phyloP scores from a whole-genome alignment of 2,888 invertebrate species.

The Pseudoips prasinana region DNA sequence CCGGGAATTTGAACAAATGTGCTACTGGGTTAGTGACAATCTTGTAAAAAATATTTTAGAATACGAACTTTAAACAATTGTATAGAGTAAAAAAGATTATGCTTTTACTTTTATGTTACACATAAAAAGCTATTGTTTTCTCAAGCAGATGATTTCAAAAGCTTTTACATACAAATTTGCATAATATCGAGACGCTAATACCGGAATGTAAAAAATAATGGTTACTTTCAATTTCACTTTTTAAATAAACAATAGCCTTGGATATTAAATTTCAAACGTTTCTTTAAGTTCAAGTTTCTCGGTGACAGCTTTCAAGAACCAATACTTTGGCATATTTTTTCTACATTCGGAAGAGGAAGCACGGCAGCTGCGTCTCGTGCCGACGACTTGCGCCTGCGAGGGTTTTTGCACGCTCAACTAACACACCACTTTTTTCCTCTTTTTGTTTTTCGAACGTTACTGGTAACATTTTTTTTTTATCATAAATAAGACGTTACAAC shows the following conservation, averaged over 20 bases:
- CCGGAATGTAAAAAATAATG: background rate
- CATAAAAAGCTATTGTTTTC: constrained; percentile 15
- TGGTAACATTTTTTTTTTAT: constrained; percentile 31
- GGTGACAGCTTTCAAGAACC: constrained; percentile 66
- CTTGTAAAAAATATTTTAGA: constrained; percentile 17
- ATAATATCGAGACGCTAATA: background rate
- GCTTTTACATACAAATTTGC: constrained; percentile 7
- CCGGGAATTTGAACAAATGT: constrained; percentile 50
- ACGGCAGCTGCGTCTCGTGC: constrained; percentile 76
- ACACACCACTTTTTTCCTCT: constrained; percentile 49
- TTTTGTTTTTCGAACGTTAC: constrained; percentile 54
- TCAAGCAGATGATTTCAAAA: constrained; percentile 8
- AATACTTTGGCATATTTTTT: constrained; percentile 49
- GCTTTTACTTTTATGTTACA: constrained; percentile 23
- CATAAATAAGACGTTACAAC: constrained; percentile 29
- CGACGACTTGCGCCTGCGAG: constrained; percentile 54
- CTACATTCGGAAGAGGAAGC: constrained; percentile 74
- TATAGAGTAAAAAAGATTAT: constrained; percentile 24
- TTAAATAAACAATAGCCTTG: constrained; percentile 13
- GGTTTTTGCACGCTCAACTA: constrained; percentile 69
- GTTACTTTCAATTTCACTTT: constrained; percentile 9
- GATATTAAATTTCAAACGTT: constrained; percentile 28
- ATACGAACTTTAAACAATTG: constrained; percentile 14
- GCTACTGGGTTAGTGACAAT: constrained; percentile 39
- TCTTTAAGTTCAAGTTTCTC: constrained; percentile 46